Evolutionary conservation across 2,888 invertebrate species (phyloP).

Genomic region (Xestia c-nigrum): DNA sequence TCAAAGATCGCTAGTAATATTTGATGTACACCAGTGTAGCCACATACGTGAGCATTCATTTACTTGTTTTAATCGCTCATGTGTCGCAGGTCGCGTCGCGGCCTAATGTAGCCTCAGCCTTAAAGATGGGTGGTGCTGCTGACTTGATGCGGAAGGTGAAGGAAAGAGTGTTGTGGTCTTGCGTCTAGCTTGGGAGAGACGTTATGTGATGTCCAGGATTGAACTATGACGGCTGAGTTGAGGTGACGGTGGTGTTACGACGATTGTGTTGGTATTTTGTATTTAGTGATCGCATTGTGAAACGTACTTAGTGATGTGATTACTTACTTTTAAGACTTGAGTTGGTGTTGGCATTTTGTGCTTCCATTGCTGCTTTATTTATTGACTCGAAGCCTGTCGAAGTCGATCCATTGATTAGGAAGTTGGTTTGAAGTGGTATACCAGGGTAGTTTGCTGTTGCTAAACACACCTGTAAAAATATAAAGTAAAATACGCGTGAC

Average conservation of each 20-base stretch:
- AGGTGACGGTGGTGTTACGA: neutral
- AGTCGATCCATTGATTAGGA: conserved; percentile 81
- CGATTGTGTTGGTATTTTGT: neutral
- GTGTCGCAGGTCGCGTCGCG: too few species aligned
- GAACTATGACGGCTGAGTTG: neutral
- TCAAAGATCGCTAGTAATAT: too few species aligned
- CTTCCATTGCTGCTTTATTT: conserved; percentile 76
- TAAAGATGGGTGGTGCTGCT: too few species aligned
- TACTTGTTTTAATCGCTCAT: too few species aligned
- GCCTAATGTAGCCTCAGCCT: too few species aligned
- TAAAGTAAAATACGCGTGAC: neutral
- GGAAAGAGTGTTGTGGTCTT: too few species aligned
- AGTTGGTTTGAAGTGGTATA: conserved; percentile 87
- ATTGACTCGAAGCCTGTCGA: conserved; percentile 70
- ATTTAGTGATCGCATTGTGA: neutral
- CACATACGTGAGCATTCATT: too few species aligned
- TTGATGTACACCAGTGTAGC: too few species aligned
- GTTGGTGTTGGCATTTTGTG: conserved; percentile 74
- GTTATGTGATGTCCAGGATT: too few species aligned
- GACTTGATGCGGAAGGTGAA: neutral
- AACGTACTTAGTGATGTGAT: neutral
- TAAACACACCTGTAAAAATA: conserved; percentile 90
- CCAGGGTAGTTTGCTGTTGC: conserved; percentile 95
- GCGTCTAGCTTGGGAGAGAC: too few species aligned
- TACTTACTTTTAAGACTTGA: conserved; percentile 80